Evolutionary conservation across 2,113 vertebrate species (phyloP), one percentile per base, ranked within the genome.

Genomic region (Amphilophus citrinellus): DNA sequence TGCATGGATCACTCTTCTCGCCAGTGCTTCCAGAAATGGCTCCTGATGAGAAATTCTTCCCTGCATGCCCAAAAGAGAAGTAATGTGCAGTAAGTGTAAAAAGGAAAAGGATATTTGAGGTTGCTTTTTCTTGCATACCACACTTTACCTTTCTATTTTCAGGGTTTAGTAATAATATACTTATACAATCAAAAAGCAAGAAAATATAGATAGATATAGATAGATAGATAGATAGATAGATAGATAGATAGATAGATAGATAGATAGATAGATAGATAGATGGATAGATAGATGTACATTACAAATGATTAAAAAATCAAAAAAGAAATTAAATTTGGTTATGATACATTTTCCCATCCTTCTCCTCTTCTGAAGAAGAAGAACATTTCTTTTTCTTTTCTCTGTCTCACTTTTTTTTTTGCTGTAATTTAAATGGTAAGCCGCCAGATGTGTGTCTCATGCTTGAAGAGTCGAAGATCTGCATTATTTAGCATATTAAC

Each of bases 401-500:
- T 91, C 78, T 66, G 39, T 84, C 81, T 88, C 32, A 60, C 80
- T 92, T 90, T 91, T 86, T 76, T 77, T 79, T 93, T 92, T 92
- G 83, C 96, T 96, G 97, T 98, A 98, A 99, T 99, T 99, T 99
- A 98, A 99, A 99, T 98, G 97, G 98, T 98, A 98, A 98, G 97
- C 97, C 96, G 96, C 98, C 98, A 99, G 98, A 99, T 99, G 98
- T 98, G 98, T 97, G 97, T 99, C 98, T 99, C 97, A 99, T 98
- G 98, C 97, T 99, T 98, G 98, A 98, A 98, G 98, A 98, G 97
- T 97, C 94, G 95, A 97, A 97, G 98, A 97, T 98, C 98, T 99
- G 98, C 98, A 99, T 99, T 99, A 99, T 99, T 99, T 99, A 99
- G 98, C 98, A 99, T 99, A 99, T 99, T 99, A 99, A 99, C 98